phyloP scores from a whole-genome alignment of 2,797 vertebrate genomes.

The Psittacula derbiana region DNA sequence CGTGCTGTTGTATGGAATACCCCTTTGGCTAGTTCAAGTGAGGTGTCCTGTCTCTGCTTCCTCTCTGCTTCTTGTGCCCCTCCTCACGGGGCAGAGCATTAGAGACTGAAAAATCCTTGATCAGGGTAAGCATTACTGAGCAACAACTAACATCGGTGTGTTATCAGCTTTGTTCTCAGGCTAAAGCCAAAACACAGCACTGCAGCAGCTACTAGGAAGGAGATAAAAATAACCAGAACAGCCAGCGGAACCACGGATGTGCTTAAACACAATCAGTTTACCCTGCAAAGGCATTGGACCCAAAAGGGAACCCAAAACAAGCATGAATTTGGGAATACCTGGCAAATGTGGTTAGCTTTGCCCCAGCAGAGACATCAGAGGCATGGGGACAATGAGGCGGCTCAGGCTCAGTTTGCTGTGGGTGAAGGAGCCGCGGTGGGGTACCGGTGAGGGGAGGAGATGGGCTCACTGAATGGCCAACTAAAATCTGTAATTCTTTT shows the following conservation, averaged over 20 bases:
- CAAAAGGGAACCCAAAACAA: neutral
- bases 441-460: rapidly evolving
- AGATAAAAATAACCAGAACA: neutral
- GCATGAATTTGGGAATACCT: neutral
- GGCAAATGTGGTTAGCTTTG: neutral
- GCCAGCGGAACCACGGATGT: neutral
- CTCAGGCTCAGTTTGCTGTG: neutral
- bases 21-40: neutral
- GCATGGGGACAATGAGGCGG: neutral
- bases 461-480: neutral
- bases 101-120: neutral
- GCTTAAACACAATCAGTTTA: neutral
- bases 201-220: neutral
- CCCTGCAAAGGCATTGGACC: neutral
- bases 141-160: neutral
- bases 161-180: neutral
- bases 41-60: neutral
- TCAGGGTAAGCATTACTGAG: neutral
- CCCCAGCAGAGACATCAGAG: neutral
- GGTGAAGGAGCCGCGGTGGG: neutral
- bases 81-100: neutral
- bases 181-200: neutral
- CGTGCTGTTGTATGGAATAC: neutral
- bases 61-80: neutral
- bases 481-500: neutral